These are phyloP conservation scores for Troilus luridus DNA, from an alignment of 2,888 invertebrate genomes.

Conservation along the genomic window DNA sequence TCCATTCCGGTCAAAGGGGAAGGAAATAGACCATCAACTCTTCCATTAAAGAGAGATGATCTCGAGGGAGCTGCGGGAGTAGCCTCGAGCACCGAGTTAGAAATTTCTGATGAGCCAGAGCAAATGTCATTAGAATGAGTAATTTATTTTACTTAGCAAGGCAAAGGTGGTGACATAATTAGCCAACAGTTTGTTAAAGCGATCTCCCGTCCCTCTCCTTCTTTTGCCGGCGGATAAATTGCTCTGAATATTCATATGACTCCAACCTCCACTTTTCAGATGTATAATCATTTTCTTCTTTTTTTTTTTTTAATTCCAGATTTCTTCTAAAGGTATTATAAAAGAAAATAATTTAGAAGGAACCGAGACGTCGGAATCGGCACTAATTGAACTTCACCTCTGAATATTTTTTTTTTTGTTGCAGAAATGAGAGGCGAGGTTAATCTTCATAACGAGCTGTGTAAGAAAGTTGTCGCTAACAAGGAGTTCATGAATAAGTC, in stretches of 20 bases:
- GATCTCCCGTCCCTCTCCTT: background rate
- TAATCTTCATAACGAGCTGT: conserved; percentile 11
- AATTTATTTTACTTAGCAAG: conserved; percentile 48
- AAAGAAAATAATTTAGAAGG: background rate
- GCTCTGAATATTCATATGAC: conserved; percentile 21
- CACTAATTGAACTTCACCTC: conserved; percentile 11
- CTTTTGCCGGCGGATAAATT: background rate
- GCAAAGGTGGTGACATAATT: conserved; percentile 46
- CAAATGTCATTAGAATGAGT: conserved; percentile 40
- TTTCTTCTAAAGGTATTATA: background rate
- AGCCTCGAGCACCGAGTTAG: background rate
- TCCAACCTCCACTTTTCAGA: conserved; percentile 16
- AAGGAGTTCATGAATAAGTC: conserved; percentile 40
- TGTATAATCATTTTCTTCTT: conserved; percentile 4
- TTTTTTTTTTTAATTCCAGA: background rate
- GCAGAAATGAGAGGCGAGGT: background rate
- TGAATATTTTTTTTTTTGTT: conserved; percentile 16
- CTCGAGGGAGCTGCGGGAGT: background rate
- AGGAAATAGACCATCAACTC: conserved; percentile 20
- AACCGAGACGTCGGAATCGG: background rate
- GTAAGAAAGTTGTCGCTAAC: conserved; percentile 24
- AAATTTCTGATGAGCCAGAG: conserved; percentile 24
- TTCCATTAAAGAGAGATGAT: conserved; percentile 37
- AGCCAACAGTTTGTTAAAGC: conserved; percentile 32
- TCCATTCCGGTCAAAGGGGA: background rate